Base-by-base conservation (phyloP, 2,888 invertebrate species). In the Cephus rjabovi region DNA sequence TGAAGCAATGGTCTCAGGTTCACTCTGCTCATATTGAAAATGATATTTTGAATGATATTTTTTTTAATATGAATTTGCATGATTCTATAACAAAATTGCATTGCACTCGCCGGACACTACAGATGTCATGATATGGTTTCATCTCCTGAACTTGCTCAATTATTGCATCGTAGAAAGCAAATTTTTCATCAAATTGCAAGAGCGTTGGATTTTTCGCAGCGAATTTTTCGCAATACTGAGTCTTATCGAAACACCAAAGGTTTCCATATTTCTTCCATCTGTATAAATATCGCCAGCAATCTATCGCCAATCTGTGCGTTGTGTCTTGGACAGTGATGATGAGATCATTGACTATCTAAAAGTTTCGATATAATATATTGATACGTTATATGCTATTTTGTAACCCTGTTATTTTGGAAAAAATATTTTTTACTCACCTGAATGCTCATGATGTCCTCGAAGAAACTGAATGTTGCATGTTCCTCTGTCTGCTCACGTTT, bases 161-260 rank as follows among this genome's bases (percentile, higher is more conserved):
- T 11, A 97, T 95, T 82, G 95, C 95, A 85, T 95, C 95, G 91
- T 97, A 98, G 90, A 96, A 97, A 90, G 95, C 95, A 87, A 98
- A 96, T 89, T 96, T 96, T 86, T 97, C 96, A 87, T 98, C 97
- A 90, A 95, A 97, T 81, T 94, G 94, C 69, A 93, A 92, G 11
- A 96, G 92, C 9, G 94, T 93, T 11, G 94, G 93, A 82, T 93
- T 93, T 81, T 94, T 95, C 74, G 93, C 93, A 1, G 96, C 93
- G 92, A 97, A 98, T 88, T 95, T 95, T 84, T 96, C 95, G 84
- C 96, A 96, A 2, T 95, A 95, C 12, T 94, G 91, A 77, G 93
- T 91, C 89, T 97, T 97, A 88, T 97, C 96, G 87, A 93, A 95
- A 0, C 94, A 93, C 97, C 97, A 97, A 23, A 97, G 92, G 87